Evolutionary conservation across 2,113 vertebrate genomes (phyloP).

Genomic region (Connochaetes taurinus): DNA sequence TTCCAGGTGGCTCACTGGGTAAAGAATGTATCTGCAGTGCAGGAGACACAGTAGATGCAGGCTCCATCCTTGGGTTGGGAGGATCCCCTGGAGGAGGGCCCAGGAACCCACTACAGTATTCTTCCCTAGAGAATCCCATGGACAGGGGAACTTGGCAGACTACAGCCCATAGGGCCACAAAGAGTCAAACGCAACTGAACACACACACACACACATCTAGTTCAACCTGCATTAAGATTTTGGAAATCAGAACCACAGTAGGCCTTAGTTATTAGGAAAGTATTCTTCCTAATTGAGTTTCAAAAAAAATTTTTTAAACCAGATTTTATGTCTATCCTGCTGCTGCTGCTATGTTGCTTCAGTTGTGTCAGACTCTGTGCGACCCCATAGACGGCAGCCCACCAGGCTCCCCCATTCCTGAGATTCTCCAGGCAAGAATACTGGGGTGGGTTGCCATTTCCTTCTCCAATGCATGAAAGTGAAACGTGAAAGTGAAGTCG

Average conservation of each 20-base stretch:
- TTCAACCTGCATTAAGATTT: not conserved
- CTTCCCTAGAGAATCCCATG: not conserved
- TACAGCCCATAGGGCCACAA: not conserved
- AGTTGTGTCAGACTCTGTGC: not conserved
- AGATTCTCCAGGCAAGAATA: too few species aligned
- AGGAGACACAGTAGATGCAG: not conserved
- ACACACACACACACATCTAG: not conserved
- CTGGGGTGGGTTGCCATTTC: too few species aligned
- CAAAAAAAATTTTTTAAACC: not conserved
- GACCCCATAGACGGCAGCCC: too few species aligned
- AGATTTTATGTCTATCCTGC: not conserved
- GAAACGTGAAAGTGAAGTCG: too few species aligned
- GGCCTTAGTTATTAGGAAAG: not conserved
- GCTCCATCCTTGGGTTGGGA: not conserved
- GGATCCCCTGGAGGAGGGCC: not conserved
- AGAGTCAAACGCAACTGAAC: not conserved
- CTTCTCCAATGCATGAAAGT: too few species aligned
- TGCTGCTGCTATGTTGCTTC: not conserved
- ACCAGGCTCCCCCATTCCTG: too few species aligned
- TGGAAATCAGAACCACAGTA: not conserved
- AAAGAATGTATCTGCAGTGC: not conserved
- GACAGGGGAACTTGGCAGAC: not conserved
- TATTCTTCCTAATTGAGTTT: not conserved
- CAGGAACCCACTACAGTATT: not conserved
- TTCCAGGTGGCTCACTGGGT: not conserved